Percentiles rank a stretch among this genome's conserved stretches.
Evolutionary conservation across 1,140 invertebrate species (phyloP).

Genomic region (Frieseomelitta varia): DNA sequence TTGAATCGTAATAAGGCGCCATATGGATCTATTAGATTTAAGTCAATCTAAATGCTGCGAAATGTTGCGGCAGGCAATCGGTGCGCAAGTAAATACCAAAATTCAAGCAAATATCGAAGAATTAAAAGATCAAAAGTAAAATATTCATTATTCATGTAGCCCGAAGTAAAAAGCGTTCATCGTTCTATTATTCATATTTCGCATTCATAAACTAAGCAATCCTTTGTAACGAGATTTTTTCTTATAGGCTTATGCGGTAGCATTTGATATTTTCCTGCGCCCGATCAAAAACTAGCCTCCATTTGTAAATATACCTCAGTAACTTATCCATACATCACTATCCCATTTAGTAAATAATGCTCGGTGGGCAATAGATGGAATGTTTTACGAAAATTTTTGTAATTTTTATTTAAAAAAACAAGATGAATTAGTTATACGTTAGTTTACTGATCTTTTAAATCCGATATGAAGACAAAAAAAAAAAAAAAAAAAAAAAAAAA

Average conservation of each 20-base stretch:
- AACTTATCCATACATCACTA: slow-evolving; percentile 52
- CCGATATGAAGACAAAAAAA: not conserved
- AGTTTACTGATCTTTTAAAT: slow-evolving; percentile 16
- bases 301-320: slow-evolving; percentile 61
- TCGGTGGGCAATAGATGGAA: slow-evolving; percentile 4
- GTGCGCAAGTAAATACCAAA: slow-evolving; percentile 53
- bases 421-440: slow-evolving; percentile 20
- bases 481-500: not conserved
- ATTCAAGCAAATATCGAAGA: not conserved
- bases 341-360: slow-evolving; percentile 31
- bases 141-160: not conserved
- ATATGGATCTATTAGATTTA: slow-evolving; percentile 65
- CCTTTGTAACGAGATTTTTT: not conserved
- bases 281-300: slow-evolving; percentile 36
- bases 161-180: not conserved
- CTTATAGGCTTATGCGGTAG: not conserved
- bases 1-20: slow-evolving; percentile 58
- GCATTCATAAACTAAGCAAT: not conserved
- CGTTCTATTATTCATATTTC: not conserved
- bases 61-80: slow-evolving; percentile 13
- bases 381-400: slow-evolving; percentile 36
- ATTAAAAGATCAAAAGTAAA: slow-evolving; percentile 13
- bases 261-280: slow-evolving; percentile 53
- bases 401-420: slow-evolving; percentile 28
- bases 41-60: slow-evolving; percentile 25